Conservation (phyloP, 2,797 vertebrate species). For the Pangasius djambal region DNA sequence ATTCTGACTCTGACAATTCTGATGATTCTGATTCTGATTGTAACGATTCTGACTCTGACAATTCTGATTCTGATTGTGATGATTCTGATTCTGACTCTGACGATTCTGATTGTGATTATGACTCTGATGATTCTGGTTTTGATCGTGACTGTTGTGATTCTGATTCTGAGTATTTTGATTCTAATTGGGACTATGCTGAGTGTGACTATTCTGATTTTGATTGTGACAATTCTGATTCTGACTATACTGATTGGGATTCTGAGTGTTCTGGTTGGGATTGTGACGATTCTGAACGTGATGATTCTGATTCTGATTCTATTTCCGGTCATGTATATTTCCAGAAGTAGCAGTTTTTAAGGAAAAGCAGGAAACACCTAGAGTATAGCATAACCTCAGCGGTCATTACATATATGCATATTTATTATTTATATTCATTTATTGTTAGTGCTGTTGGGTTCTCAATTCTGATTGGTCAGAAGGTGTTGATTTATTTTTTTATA, state of each 20-base stretch:
- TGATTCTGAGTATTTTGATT: background rate
- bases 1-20: background rate
- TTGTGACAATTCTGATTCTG: background rate
- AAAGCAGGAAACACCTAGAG: background rate
- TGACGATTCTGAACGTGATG: background rate
- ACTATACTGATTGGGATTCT: background rate
- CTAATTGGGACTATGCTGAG: background rate
- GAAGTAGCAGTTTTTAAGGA: background rate
- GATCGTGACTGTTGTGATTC: background rate
- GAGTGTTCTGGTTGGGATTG: background rate
- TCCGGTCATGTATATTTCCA: background rate
- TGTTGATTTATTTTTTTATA: background rate
- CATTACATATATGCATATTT: background rate
- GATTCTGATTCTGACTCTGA: background rate
- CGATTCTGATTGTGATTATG: background rate
- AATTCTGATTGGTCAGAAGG: conserved; percentile 2
- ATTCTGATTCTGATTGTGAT: background rate
- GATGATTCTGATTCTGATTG: background rate
- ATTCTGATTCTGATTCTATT: background rate
- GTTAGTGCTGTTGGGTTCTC: background rate
- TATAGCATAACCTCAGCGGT: background rate
- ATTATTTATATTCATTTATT: background rate
- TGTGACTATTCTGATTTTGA: background rate
- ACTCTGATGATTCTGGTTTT: background rate
- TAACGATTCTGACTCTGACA: background rate